A percentile compares a stretch with the other conserved stretches of the same genome.
phyloP scores from a whole-genome alignment of 2,113 vertebrate species.

The Pholis gunnellus region DNA sequence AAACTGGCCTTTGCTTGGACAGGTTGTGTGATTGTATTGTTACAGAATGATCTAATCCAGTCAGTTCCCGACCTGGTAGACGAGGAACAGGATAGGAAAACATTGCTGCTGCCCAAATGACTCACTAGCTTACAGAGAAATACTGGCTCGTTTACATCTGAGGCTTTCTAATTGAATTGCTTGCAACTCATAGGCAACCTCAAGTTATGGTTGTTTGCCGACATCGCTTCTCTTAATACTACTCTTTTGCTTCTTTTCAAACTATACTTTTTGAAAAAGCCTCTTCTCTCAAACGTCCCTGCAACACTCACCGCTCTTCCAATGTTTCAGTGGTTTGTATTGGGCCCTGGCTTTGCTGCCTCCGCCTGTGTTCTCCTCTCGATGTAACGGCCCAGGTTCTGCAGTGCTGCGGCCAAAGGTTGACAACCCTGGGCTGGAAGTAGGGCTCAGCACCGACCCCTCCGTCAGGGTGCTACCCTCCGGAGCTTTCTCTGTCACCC shows the following conservation, averaged over 20 bases:
- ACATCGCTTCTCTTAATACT: neutral
- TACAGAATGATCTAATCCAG: neutral
- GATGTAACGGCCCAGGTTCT: neutral
- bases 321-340: constrained; percentile 75
- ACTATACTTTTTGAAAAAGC: neutral
- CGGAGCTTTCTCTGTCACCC: constrained; percentile 19
- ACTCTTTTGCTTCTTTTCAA: neutral
- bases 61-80: too few relatives aligned
- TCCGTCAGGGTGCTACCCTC: constrained; percentile 24
- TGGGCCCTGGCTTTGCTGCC: constrained; percentile 41
- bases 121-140: too few relatives aligned
- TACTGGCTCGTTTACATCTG: too few relatives aligned
- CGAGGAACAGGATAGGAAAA: neutral
- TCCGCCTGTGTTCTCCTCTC: constrained; percentile 22
- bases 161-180: too few relatives aligned
- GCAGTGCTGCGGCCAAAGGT: constrained; percentile 5
- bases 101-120: neutral
- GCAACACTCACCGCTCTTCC: constrained; percentile 80
- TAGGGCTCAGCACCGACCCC: constrained; percentile 11
- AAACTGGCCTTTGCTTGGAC: neutral
- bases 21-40: neutral
- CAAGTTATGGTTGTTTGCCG: too few relatives aligned
- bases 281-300: too few relatives aligned
- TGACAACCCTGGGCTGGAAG: neutral
- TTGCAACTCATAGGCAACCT: too few relatives aligned